These are phyloP conservation scores for Ormia ochracea DNA, from an alignment of 2,888 invertebrate species.

Conservation along the genomic window DNA sequence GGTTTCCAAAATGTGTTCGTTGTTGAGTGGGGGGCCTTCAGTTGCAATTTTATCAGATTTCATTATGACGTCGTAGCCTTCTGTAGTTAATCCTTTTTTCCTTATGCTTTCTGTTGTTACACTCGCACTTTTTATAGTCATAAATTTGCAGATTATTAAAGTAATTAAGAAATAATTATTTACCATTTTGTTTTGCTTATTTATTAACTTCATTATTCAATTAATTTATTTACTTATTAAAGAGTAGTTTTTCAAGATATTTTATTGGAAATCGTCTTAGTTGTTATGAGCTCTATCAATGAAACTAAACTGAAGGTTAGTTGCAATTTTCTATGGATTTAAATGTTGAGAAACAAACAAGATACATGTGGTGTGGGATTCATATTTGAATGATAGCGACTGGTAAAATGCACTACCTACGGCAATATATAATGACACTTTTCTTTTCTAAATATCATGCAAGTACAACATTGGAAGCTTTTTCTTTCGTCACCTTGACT, in stretches of 20 bases:
- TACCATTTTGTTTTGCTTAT: slow-evolving; percentile 10
- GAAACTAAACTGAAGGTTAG: slow-evolving; percentile 34
- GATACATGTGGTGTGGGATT: slow-evolving; percentile 19
- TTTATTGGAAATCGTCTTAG: neutral
- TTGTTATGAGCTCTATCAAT: slow-evolving; percentile 3
- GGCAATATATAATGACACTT: neutral
- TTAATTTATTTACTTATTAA: neutral
- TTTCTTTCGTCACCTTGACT: too few species aligned
- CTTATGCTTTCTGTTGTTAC: neutral
- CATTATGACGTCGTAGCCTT: neutral
- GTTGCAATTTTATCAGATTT: neutral
- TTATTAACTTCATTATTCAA: neutral
- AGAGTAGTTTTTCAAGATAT: neutral
- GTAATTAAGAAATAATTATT: neutral
- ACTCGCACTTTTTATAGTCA: neutral
- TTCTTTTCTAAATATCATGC: too few species aligned
- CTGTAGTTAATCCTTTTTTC: neutral
- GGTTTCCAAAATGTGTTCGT: neutral
- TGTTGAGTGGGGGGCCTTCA: neutral
- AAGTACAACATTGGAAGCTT: too few species aligned
- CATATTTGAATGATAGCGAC: slow-evolving; percentile 10
- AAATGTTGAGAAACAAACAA: slow-evolving; percentile 25
- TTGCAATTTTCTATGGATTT: slow-evolving; percentile 1
- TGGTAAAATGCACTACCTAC: neutral
- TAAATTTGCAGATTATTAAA: slow-evolving; percentile 13